These are phyloP conservation scores for Sarcophaga peregrina DNA, from an alignment of 1,140 invertebrate genomes.

Conservation along the genomic window DNA sequence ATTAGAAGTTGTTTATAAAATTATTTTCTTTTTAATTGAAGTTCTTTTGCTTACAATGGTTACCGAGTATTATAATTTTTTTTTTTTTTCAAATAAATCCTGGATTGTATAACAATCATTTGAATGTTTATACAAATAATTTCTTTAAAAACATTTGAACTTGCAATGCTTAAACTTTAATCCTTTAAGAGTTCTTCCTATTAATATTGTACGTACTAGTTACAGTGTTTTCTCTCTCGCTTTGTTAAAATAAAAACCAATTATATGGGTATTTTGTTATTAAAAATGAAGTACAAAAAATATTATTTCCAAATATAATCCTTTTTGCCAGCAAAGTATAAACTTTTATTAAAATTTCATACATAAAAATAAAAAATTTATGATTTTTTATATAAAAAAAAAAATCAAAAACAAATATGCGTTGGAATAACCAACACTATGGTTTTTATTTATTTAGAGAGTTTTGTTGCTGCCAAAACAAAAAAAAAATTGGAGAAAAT, in stretches of 20 bases:
- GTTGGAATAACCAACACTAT: constrained; percentile 11
- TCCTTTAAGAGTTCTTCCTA: neutral
- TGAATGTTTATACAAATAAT: neutral
- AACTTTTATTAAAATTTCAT: constrained; percentile 26
- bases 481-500: neutral
- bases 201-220: neutral
- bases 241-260: constrained; percentile 3
- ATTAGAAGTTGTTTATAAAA: too few relatives aligned
- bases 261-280: constrained; percentile 14
- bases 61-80: too few relatives aligned
- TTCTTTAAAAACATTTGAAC: neutral
- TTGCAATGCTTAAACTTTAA: neutral
- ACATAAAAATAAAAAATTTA: neutral
- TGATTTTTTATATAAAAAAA: neutral
- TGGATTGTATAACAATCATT: neutral
- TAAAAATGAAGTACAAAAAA: neutral
- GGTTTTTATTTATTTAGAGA: constrained; percentile 25
- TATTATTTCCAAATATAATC: constrained; percentile 7
- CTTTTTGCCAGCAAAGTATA: constrained; percentile 11
- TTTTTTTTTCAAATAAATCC: neutral
- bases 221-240: neutral
- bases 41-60: too few relatives aligned
- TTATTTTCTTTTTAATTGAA: too few relatives aligned
- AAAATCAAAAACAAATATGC: neutral
- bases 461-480: neutral